Conservation (phyloP, 2,113 vertebrate species). For the Emydura subglobosa region DNA sequence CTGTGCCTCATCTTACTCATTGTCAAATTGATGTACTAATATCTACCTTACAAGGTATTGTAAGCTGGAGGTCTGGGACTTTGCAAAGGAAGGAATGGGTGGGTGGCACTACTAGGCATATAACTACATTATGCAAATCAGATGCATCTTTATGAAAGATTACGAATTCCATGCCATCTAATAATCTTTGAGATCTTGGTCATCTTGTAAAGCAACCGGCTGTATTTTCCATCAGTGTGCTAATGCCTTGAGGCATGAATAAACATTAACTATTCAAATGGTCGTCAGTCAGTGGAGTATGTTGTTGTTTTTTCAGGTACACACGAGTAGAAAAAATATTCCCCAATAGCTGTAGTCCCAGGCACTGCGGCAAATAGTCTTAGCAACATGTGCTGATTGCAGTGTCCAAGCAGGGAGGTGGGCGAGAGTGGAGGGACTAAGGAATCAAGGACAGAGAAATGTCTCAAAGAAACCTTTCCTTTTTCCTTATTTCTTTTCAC, state of each 20-base stretch:
- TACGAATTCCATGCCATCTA: background rate
- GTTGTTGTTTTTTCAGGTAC: background rate
- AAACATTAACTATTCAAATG: background rate
- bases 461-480: background rate
- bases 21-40: background rate
- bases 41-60: background rate
- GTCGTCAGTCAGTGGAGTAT: background rate
- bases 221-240: constrained; percentile 13
- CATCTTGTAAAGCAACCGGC: background rate
- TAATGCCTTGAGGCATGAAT: constrained; percentile 13
- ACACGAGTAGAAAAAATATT: background rate
- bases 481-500: background rate
- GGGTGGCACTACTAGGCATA: background rate
- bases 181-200: background rate
- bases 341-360: constrained; percentile 10
- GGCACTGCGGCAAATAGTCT: background rate
- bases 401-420: background rate
- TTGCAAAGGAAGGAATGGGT: background rate
- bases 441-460: constrained; percentile 21
- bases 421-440: background rate
- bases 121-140: background rate
- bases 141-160: background rate
- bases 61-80: accelerated
- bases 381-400: background rate
- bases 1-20: background rate